A percentile compares a stretch with the other conserved stretches of the same genome.
phyloP scores from a whole-genome alignment of 2,113 vertebrate species.

The Anolis sagrei region DNA sequence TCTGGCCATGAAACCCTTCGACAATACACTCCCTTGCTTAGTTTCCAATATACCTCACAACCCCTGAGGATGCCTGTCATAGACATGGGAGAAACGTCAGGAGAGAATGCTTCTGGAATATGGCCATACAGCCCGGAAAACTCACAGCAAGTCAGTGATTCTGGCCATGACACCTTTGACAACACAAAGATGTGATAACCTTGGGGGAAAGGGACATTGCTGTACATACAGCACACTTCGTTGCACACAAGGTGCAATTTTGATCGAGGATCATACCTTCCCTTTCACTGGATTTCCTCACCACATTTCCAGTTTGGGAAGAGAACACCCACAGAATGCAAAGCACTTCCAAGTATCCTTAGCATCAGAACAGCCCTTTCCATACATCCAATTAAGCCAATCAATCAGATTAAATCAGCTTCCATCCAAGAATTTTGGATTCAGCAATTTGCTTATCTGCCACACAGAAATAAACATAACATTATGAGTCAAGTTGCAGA shows the following conservation, averaged over 20 bases:
- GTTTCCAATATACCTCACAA: too few relatives aligned
- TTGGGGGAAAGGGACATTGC: too few relatives aligned
- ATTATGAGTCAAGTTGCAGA: not conserved
- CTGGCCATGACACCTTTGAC: too few relatives aligned
- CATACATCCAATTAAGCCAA: not conserved
- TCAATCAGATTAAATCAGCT: conserved; percentile 1
- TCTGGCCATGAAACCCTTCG: too few relatives aligned
- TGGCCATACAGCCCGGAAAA: too few relatives aligned
- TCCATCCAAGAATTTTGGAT: not conserved
- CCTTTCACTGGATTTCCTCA: not conserved
- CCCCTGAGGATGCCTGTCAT: too few relatives aligned
- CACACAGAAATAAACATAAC: conserved; percentile 11
- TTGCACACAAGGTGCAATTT: not conserved
- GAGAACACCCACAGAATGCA: not conserved
- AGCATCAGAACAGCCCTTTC: not conserved
- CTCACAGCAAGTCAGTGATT: too few relatives aligned
- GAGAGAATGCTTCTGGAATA: too few relatives aligned
- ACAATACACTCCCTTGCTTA: too few relatives aligned
- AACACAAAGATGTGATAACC: too few relatives aligned
- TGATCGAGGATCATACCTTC: not conserved
- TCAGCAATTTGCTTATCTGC: not conserved
- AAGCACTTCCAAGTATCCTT: not conserved
- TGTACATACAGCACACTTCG: not conserved
- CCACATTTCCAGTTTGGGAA: not conserved
- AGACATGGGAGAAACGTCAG: too few relatives aligned